Base-by-base conservation (phyloP, 1,140 invertebrate genomes). In the Cydia fagiglandana region DNA sequence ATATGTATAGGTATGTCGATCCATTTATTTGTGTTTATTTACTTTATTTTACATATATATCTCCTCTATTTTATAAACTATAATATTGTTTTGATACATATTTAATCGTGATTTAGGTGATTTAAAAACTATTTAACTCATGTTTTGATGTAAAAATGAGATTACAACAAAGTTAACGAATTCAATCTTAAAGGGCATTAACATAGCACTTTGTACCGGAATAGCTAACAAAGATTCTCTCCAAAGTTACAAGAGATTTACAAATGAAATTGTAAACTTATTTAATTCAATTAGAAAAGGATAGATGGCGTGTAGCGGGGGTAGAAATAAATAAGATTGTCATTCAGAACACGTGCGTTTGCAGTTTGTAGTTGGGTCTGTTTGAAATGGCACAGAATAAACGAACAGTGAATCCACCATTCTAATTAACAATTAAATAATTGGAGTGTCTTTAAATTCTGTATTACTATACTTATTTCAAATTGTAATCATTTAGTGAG, bases 321-420 rank as follows among this genome's bases (percentile, higher is more conserved):
- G 74, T 38, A 12, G n/a, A 20, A 24, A 38, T 34, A 56, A 61
- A 61, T 34, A 64, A 74, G 20, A 38, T 74, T 78, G 50, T 78
- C 56, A 77, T 77, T 77, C 73, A 24, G 50, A 30, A 24, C 76
- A 77, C 76, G 76, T 74, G 76, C 73, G 76, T 77, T 74, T 77
- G 76, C 76, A 74, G 73, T 77, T 77, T 74, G 73, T 77, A 77
- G 73, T 75, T 77, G 73, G 76, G 61, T 77, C 70, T 61, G 73
- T 74, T 77, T 41, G 66, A 70, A 70, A 70, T 70, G 9, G 66
- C n/a, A 24, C n/a, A 34, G 66, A 38, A 61, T 17, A 24, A 61
- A 61, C 0, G 0, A 24, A 24, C 56, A 61, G 56, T 10, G 56
- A 61, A 61, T 24, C 56, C 56, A 24, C 53, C 7, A 2, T n/a